Evolutionary conservation across 2,797 vertebrate genomes (phyloP), one percentile per base, ranked within the genome.

Genomic region (Chrosomus eos): DNA sequence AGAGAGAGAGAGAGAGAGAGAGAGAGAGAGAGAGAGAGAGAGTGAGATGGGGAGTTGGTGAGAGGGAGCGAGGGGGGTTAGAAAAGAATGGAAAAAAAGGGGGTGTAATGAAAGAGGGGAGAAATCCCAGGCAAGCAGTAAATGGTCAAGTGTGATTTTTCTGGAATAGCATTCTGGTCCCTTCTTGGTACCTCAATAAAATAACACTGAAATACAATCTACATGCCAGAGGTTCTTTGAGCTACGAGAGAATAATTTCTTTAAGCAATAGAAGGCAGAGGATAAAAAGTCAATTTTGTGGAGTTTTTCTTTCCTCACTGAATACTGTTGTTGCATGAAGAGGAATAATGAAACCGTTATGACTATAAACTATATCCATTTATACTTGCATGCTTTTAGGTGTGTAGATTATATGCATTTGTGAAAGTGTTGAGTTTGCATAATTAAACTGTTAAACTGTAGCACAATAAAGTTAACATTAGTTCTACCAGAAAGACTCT

Each of bases 121-220:
- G 93, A 93, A 95, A 93, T 93, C 92, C 93, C 91, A 92, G 90
- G 93, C 93, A 94, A 94, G 93, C 92, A 94, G 91, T 94, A 94
- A 94, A 94, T 91, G 92, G 94, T 92, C 89, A 91, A 94, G 93
- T 94, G 93, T 92, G 92, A 94, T 93, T 94, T 94, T 94, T 70
- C 90, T 92, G 90, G 91, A 93, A 94, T 91, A 90, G 91, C 89
- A 88, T 93, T 93, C 92, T 89, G 90, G 91, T 94, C 91, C 91
- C 91, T 89, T 21, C 68, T 86, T 55, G 64, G 84, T 86, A 88
- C 91, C 93, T 93, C 91, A 94, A 90, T 92, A 90, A 91, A 93
- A 93, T 86, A 86, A 94, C 93, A 93, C 91, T 93, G 91, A 93
- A 94, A 93, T 91, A 89, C 90, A 92, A 93, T 94, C 93, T 93